Evolutionary conservation across 1,140 invertebrate species (phyloP), one percentile per base, ranked within the genome.

Genomic region (Brachionus paranguensis): DNA sequence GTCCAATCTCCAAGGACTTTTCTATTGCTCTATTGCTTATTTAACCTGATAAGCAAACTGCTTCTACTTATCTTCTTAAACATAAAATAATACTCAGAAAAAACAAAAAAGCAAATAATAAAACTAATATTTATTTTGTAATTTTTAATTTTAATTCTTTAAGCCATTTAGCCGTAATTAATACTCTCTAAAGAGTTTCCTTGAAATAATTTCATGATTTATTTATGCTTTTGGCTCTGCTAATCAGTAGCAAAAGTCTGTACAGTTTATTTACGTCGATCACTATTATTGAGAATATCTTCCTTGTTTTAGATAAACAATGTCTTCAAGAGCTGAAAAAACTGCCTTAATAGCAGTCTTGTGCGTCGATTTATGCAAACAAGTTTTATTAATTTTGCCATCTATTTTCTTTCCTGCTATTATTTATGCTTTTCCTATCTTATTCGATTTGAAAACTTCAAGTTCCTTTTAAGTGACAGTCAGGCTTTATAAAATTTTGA

Each of bases 151-250:
- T 29, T 33, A 33, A 33, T 33, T 29, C 65, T 68, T 68, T 14
- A 68, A 68, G 33, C 65, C 65, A 68, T 68, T 68, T 68, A 68
- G 65, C 65, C 65, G 65, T 68, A 68, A 68, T 68, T 68, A 68
- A 68, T 68, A 68, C 27, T 41, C 65, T 68, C 33, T 12, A 68
- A 68, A 60, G 53, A 60, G 17, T 60, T 60, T 60, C 53, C 53
- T 60, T 60, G 53, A 60, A 60, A 60, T 60, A 60, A 60, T 60
- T 60, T 60, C 53, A 60, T 60, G 53, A 60, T 60, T 60, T 60
- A 60, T 60, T 60, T 60, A 60, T 60, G 53, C 53, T 60, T 60
- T 60, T 60, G 53, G 53, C 53, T 60, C 53, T 60, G n/a, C 17
- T 60, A 60, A 17, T 60, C 53, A 60, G 27, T 60, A 60, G 53